A percentile compares a stretch with the other conserved stretches of the same genome.
Conservation (phyloP, 2,797 vertebrate genomes). For the Acipenser transmontanus region DNA sequence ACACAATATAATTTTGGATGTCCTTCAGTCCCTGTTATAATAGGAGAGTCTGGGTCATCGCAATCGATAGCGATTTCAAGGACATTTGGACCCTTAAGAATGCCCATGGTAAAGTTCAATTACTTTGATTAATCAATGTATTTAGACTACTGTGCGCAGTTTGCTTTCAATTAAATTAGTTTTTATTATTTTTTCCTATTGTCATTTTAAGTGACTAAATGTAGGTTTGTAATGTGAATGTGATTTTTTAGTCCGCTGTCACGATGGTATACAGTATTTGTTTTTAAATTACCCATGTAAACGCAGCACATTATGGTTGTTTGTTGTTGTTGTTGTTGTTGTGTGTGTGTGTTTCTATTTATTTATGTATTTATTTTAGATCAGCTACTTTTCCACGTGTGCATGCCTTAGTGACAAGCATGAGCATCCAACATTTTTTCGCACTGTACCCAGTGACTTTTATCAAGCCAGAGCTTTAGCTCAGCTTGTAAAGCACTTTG, state of each 20-base stretch:
- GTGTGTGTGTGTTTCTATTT: not conserved
- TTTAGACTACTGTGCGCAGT: too few species aligned
- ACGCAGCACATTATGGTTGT: not conserved
- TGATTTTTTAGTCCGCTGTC: not conserved
- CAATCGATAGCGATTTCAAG: slow-evolving; percentile 58
- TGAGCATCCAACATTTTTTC: slow-evolving; percentile 66
- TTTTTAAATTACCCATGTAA: not conserved
- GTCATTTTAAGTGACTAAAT: too few species aligned
- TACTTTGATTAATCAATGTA: not conserved
- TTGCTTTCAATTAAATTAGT: too few species aligned
- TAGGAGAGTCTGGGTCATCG: slow-evolving; percentile 65
- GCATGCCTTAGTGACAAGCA: slow-evolving; percentile 58
- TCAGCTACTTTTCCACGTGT: slow-evolving; percentile 73
- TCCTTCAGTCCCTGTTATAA: slow-evolving; percentile 51
- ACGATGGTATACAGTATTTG: not conserved
- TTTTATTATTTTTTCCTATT: too few species aligned
- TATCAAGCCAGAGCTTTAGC: slow-evolving; percentile 65
- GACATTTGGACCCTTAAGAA: slow-evolving; percentile 54
- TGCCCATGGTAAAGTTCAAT: slow-evolving; percentile 53
- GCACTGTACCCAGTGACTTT: slow-evolving; percentile 64
- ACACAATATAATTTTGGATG: slow-evolving; percentile 29
- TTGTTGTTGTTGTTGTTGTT: not conserved
- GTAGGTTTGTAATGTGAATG: too few species aligned
- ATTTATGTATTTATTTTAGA: slow-evolving; percentile 36
- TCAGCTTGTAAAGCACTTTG: slow-evolving; percentile 53